Evolutionary conservation across 2,113 vertebrate genomes (phyloP).

Genomic region (Nematolebias whitei): DNA sequence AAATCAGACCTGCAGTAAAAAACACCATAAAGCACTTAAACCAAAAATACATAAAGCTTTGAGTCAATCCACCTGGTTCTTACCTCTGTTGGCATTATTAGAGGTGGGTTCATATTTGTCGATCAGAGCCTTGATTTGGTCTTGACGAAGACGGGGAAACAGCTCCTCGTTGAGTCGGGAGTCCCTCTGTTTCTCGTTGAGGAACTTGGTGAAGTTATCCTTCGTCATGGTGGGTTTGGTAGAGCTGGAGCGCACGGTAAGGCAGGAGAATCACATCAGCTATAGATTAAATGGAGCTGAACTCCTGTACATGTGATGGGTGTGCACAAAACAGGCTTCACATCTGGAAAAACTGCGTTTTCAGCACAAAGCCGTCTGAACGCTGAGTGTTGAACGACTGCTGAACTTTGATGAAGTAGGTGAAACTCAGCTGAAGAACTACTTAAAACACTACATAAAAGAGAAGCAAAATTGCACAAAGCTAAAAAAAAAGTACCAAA

Average conservation of each 20-base stretch:
- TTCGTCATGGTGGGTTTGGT: constrained; percentile 96
- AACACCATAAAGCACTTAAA: neutral
- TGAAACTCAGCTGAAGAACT: no score
- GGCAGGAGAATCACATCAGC: constrained; percentile 3
- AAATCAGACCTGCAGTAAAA: constrained; percentile 85
- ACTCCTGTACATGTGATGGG: neutral
- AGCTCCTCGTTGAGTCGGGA: constrained; percentile 91
- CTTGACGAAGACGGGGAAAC: constrained; percentile 86
- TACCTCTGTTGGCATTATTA: constrained; percentile 89
- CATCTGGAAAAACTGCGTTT: no score
- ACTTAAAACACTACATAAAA: no score
- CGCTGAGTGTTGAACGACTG: no score
- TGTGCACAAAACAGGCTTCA: no score
- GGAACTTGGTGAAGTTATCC: constrained; percentile 93
- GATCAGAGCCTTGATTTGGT: constrained; percentile 92
- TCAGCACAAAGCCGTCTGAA: no score
- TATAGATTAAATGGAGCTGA: neutral
- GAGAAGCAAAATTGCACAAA: no score
- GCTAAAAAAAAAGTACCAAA: no score
- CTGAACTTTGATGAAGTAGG: no score
- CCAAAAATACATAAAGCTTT: neutral
- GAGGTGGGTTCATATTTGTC: constrained; percentile 91
- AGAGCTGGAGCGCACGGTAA: constrained; percentile 58
- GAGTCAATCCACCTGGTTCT: constrained; percentile 17
- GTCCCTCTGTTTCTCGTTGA: constrained; percentile 95